Evolutionary conservation across 2,797 vertebrate species (phyloP), one percentile per base, ranked within the genome.

Genomic region (Salarias fasciatus): DNA sequence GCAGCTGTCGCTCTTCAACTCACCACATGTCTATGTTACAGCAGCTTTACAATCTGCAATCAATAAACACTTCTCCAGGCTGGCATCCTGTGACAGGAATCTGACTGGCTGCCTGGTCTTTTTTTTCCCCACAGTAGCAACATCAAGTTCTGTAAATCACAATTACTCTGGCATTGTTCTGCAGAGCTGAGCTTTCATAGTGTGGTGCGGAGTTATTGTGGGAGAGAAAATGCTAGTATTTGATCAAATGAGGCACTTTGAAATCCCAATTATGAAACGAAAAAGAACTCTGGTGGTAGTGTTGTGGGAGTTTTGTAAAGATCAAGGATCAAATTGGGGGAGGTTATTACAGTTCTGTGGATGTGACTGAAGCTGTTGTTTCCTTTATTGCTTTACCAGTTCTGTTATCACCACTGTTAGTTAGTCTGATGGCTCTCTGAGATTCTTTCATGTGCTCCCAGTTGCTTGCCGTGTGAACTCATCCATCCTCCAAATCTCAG

Each of bases 391-490:
- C 11, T 36, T 36, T 18, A 44, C 8, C 3, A 13, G 4, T 35
- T 12, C 10, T 52, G 37, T 53, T 53, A 37, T 45, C 65, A 45
- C 46, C 36, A 64, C 35, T 62, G 52, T 63, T 52, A 70, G 13
- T 46, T 6, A 28, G 18, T 63, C 54, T 40, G 7, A 51, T 69
- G 7, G 45, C 18, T 59, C 42, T 51, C 29, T 51, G 31, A 72
- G 48, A 38, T 75, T 59, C 66, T 69, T 76, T 63, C 49, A 40
- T 67, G 33, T 59, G 30, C 61, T 60, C 53, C 37, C 12, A 47
- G 30, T 54, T 24, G 5, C 33, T 83, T 47, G n/a, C 24, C 33
- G 29, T 72, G 58, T 71, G 69, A 80, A 73, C 54, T 59, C 59
- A 70, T 71, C 43, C 50, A 44, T 63, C 63, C 28, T 53, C n/a